Base-by-base conservation (phyloP, 2,888 invertebrate species). In the Penaeus monodon region DNA sequence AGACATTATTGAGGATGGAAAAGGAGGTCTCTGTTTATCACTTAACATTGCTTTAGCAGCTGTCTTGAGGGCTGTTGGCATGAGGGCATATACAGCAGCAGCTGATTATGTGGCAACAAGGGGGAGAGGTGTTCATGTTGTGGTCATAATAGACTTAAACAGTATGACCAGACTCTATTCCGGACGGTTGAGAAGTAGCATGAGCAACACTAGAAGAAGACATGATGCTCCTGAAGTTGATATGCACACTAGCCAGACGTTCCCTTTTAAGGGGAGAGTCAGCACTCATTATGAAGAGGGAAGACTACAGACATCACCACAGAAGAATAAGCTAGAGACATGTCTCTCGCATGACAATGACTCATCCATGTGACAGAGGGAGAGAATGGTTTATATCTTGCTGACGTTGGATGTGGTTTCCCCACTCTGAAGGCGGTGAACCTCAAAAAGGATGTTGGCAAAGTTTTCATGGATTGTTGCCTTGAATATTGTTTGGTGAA, bases 401-500 rank as follows among this genome's bases (percentile, higher is more conserved):
- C 65, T 24, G 85, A 81, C 81, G 85, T 86, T 49, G 85, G 85
- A 22, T 81, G 81, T 86, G 85, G 85, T 27, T 86, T 74, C 38
- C 85, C 85, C 17, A 81, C 85, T 33, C 33, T 81, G 38, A 73
- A 22, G 33, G 81, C 81, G 44, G 70, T 86, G 10, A 73, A 76
- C 76, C 49, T 86, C 33, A 66, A 29, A 33, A 29, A 65, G 20
- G 85, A 86, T 44, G 22, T 86, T 20, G 73, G 33, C 6, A 79
- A 64, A 66, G 66, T 81, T 7, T 81, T 76, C 44, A 4, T 66
- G 14, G 81, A 86, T 8, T 86, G 85, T 81, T 81, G 85, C 27
- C 74, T 86, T 10, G 85, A 86, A 73, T 86, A 86, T 44, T 64
- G 76, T 63, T 74, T 81, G 29, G 76, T 64, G 12, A 81, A 80